Percentiles rank a stretch among this genome's conserved stretches.
Conservation (phyloP, 2,888 invertebrate species). For the Nowickia ferox region DNA sequence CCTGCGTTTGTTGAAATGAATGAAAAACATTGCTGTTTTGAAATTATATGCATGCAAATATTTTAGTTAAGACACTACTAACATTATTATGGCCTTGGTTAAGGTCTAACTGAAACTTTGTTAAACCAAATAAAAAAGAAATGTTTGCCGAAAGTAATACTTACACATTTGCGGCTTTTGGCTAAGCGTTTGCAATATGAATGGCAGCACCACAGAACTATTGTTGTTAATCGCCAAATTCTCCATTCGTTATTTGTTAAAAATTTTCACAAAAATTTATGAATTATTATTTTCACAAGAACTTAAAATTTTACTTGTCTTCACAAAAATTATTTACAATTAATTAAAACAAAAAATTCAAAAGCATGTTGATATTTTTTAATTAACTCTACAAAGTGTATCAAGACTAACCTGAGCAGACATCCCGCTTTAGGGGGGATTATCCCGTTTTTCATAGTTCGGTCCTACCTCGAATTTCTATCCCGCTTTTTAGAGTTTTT, state of each 20-base stretch:
- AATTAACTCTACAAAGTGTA: background rate
- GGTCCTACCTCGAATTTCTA: too few relatives aligned
- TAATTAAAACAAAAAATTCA: background rate
- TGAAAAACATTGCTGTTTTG: background rate
- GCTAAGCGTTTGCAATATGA: constrained; percentile 67
- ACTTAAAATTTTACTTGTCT: background rate
- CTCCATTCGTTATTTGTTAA: background rate
- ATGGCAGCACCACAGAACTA: constrained; percentile 65
- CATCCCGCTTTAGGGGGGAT: too few relatives aligned
- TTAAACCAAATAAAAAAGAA: too few relatives aligned
- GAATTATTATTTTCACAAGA: background rate
- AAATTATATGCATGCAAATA: background rate
- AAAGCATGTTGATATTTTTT: background rate
- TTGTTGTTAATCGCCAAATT: constrained; percentile 67
- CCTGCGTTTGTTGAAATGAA: constrained; percentile 62
- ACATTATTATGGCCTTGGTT: too few relatives aligned
- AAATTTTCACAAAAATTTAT: background rate
- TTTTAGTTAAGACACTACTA: too few relatives aligned
- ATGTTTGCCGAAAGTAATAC: background rate
- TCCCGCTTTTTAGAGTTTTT: too few relatives aligned
- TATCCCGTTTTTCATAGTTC: too few relatives aligned
- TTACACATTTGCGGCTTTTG: constrained; percentile 69
- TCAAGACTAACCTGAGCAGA: too few relatives aligned
- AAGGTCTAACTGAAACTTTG: too few relatives aligned
- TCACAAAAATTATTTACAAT: background rate